Conservation (phyloP, 2,888 invertebrate genomes). For the Rhabditophanes sp. region DNA sequence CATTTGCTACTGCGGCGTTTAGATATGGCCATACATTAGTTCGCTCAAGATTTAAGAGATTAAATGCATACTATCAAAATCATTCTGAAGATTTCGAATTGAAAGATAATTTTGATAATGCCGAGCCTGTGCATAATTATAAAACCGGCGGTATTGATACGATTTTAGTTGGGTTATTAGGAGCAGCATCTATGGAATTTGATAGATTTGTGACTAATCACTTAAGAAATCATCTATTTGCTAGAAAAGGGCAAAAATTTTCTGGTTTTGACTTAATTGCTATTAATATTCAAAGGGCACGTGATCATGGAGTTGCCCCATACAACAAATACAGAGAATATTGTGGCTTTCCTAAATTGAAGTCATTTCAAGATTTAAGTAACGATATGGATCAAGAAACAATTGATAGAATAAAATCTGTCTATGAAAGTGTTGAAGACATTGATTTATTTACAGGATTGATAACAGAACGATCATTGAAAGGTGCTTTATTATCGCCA, state of each 20-base stretch:
- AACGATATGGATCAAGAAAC: constrained; percentile 52
- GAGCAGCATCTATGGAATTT: constrained; percentile 34
- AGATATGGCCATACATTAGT: constrained; percentile 57
- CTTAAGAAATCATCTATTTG: constrained; percentile 63
- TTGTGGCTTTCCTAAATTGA: constrained; percentile 66
- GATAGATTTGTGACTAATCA: constrained; percentile 38
- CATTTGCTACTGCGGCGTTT: constrained; percentile 61
- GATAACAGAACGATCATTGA: constrained; percentile 61
- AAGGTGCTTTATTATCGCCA: constrained; percentile 69
- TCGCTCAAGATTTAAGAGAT: constrained; percentile 59
- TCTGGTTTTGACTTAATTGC: constrained; percentile 65
- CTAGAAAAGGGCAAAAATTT: constrained; percentile 46
- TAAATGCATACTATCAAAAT: constrained; percentile 25
- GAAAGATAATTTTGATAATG: constrained; percentile 30
- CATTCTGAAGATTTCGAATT: constrained; percentile 11
- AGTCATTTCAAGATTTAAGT: constrained; percentile 67
- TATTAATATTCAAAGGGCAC: constrained; percentile 67
- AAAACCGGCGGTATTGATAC: constrained; percentile 37
- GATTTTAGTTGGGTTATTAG: constrained; percentile 42
- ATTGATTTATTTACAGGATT: constrained; percentile 85
- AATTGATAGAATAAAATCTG: constrained; percentile 20
- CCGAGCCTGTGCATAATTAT: constrained; percentile 27
- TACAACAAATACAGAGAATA: no score
- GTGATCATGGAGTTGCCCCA: constrained; percentile 69
- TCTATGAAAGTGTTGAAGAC: constrained; percentile 63